Evolutionary conservation across 1,140 invertebrate species (phyloP), one percentile per base, ranked within the genome.

Genomic region (Amphibalanus amphitrite): DNA sequence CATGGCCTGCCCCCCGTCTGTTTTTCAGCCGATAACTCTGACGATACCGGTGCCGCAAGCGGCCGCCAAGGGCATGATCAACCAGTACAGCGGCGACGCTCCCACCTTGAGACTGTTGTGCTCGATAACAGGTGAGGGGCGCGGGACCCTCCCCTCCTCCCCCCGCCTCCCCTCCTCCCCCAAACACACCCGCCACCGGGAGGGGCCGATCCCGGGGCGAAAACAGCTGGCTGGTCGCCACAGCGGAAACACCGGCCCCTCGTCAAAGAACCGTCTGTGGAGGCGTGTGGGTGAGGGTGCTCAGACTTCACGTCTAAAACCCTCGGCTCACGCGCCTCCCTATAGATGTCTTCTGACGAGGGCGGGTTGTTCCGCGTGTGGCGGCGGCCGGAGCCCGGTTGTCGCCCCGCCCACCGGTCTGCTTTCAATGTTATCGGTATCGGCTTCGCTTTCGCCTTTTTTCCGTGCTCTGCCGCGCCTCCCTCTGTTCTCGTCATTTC

Each of bases 31-130:
- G 0, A 99, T 99, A 73, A 97, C 94, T 40, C 83, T 99, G 74
- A 98, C 95, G 71, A 95, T 99, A 83, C 97, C 97, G 8, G 90
- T 97, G 25, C 97, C 97, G 3, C 89, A 94, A 79, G 93, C 95
- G 29, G 90, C 94, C 72, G 93, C 91, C 74, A 93, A 95, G 80
- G 92, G 95, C 69, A 98, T 98, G 95, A 95, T 97, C 71, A 98
- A 97, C 82, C 92, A 97, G 77, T 98, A 98, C 80, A 91, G 87
- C 65, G 91, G 90, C 38, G 90, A 92, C 76, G 91, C 93, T 23
- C 95, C 95, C 29, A 97, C 94, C 0, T 83, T 99, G 67, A 86
- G 97, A 74, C 86, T 99, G 69, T 86, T 99, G 30, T 99, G 96
- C 83, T 98, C 94, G 76, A 98, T 99, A 78, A 97, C 96, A 85